Base-by-base conservation (phyloP, 1,140 invertebrate genomes). In the Diabrotica undecimpunctata region DNA sequence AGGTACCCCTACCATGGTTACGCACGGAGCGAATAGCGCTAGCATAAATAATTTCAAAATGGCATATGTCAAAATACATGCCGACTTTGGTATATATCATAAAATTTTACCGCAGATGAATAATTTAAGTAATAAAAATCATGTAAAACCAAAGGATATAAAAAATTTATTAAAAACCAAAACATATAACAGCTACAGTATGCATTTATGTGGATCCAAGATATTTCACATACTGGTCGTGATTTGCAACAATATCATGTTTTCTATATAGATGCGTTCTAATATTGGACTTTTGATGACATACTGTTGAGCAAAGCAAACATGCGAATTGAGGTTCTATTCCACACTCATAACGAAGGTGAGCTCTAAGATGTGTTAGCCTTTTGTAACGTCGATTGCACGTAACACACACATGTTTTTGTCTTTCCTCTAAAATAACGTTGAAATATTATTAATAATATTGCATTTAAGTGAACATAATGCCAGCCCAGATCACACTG, bases 281-380 rank as follows among this genome's bases (percentile, higher is more conserved):
- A 74, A 69, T 78, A n/a, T 64, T 64, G 11, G 62, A 64, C 36
- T 66, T 66, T 62, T 66, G 65, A 38, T 66, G 60, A 25, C 62
- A 66, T 12, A 10, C 8, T 53, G 51, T 57, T 9, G 36, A 35
- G 12, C 62, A 64, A 2, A 14, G 35, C n/a, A 12, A 13, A 53
- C 62, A 64, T 0, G 37, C 7, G 39, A 65, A 65, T 38, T 61
- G 46, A 25, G 10, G 12, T 55, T 65, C 64, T 11, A 12, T 59
- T 38, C 58, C 56, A 61, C 64, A 65, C 39, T 65, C 64, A 14
- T 60, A 60, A 36, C 58, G 41, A 11, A 60, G 9, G 37, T 65
- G 64, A 13, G 35, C 52, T n/a, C 13, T 83, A 10, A 86, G 75
- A 10, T 83, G 84, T 12, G 11, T 55, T n/a, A n/a, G 12, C 46